These are phyloP conservation scores for Dryoscopus gambensis DNA, from an alignment of 2,113 vertebrate genomes.

Conservation along the genomic window DNA sequence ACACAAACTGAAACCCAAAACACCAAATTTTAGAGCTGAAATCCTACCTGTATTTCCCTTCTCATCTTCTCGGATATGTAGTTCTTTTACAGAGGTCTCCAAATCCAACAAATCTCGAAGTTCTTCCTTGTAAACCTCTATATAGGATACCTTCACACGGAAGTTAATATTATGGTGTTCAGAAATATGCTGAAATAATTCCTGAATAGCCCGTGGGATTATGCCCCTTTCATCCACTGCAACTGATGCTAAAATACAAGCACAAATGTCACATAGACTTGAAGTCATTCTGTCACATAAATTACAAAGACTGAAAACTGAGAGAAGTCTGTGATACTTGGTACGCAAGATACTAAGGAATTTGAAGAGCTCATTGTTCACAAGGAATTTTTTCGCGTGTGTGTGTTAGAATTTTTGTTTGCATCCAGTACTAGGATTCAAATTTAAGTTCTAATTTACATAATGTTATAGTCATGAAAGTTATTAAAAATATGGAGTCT, in stretches of 20 bases:
- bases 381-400: not conserved
- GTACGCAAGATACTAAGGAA: not conserved
- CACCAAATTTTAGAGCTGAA: not conserved
- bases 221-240: constrained; percentile 83
- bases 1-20: not conserved
- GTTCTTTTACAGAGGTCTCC: constrained; percentile 77
- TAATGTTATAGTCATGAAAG: not conserved
- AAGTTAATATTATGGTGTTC: constrained; percentile 71
- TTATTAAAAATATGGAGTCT: not conserved
- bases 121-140: constrained; percentile 90
- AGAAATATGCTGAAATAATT: constrained; percentile 82
- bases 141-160: constrained; percentile 81
- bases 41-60: constrained; percentile 87
- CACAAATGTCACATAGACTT: not conserved
- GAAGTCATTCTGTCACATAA: not conserved
- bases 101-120: constrained; percentile 86
- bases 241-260: constrained; percentile 70
- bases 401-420: not conserved
- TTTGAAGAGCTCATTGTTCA: not conserved
- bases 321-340: not conserved
- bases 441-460: not conserved
- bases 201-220: constrained; percentile 83
- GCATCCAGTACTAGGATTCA: not conserved
- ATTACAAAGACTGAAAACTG: not conserved
- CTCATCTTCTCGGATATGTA: constrained; percentile 88